Evolutionary conservation across 2,888 invertebrate species (phyloP), one percentile per base, ranked within the genome.

Genomic region (Oscheius myriophilus): DNA sequence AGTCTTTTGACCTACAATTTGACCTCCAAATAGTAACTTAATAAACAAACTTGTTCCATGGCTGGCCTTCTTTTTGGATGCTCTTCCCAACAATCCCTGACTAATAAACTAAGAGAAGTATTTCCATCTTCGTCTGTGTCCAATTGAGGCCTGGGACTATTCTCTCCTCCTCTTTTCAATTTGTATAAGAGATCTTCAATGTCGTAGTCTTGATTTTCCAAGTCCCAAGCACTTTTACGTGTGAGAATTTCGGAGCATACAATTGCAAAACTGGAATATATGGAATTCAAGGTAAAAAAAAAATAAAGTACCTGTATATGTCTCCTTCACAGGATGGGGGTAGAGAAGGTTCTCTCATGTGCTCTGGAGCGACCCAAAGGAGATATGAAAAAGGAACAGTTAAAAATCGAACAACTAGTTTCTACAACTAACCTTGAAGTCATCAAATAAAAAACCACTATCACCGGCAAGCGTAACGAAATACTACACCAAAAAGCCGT

Each of bases 11-110:
- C 63, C 61, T 67, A 25, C 9, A 45, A n/a, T n/a, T 71, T 69
- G 23, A 71, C 72, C 23, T 61, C 76, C n/a, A n/a, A 33, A 25
- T 11, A 43, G 16, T 43, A 14, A 43, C 16, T 43, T 43, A 43
- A 43, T 16, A 43, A 4, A n/a, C n/a, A n/a, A 16, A 76, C 70
- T 33, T 73, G 73, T 33, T 73, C 76, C 39, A 65, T 77, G 9
- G 59, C 72, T 18, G 84, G 84, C n/a, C 84, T 53, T 43, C 78
- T 73, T 14, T 72, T 70, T 0, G 79, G 76, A 33, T 75, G 72
- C 58, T 84, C 84, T 12, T 70, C 67, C 84, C 84, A 84, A 49
- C 84, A 84, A 51, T 84, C 84, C 18, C 81, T 66, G 41, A 84
- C 45, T 16, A 67, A 39, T 9, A 67, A 33, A 0, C 46, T 46